Conservation (phyloP, 2,797 vertebrate species). For the Galaxias olidus region DNA sequence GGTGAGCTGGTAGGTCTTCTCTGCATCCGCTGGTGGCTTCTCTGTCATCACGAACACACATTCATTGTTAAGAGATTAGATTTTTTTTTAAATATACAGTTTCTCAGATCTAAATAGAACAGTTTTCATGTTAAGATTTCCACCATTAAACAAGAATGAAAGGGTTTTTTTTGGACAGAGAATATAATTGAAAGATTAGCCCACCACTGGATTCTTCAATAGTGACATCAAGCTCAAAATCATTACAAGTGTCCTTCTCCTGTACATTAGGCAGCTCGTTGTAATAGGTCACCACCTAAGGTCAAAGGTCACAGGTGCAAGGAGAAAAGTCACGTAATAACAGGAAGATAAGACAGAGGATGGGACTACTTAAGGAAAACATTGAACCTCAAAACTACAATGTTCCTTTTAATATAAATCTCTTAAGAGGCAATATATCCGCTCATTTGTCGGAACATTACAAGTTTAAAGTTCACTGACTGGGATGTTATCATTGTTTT, state of each 20-base stretch:
- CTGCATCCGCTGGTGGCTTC: slow-evolving; percentile 63
- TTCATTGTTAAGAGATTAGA: neutral
- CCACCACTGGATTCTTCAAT: slow-evolving; percentile 65
- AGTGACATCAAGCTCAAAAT: slow-evolving; percentile 71
- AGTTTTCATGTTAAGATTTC: too few species aligned
- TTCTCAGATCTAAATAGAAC: too few species aligned
- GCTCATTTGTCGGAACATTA: too few species aligned
- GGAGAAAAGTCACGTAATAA: neutral
- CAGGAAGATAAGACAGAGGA: neutral
- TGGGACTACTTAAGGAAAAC: too few species aligned
- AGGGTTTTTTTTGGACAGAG: too few species aligned
- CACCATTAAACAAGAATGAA: too few species aligned
- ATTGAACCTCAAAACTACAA: too few species aligned
- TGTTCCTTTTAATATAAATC: too few species aligned
- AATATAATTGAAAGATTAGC: neutral
- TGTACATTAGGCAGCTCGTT: slow-evolving; percentile 72
- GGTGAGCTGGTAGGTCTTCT: slow-evolving; percentile 66
- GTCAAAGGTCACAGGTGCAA: neutral
- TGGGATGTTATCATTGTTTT: too few species aligned
- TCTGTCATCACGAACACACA: slow-evolving; percentile 46
- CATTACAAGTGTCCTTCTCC: slow-evolving; percentile 56
- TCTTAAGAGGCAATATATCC: too few species aligned
- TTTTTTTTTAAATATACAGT: too few species aligned
- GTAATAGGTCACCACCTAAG: slow-evolving; percentile 76
- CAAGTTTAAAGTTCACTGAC: too few species aligned